phyloP scores from a whole-genome alignment of 2,888 invertebrate species.

The Macrophya annulata region DNA sequence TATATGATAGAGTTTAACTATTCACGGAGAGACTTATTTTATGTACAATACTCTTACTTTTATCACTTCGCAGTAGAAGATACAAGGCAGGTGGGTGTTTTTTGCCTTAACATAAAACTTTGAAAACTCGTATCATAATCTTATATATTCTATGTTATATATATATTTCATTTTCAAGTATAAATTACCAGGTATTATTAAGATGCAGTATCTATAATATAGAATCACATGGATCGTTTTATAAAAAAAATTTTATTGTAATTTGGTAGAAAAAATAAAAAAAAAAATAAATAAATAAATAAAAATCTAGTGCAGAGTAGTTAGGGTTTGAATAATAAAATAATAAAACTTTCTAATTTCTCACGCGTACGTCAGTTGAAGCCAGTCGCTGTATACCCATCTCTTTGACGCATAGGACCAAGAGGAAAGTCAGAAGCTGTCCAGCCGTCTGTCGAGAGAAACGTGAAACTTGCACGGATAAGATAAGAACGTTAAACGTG shows the following conservation, averaged over 20 bases:
- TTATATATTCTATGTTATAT: background rate
- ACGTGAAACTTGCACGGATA: constrained; percentile 50
- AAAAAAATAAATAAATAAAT: no score
- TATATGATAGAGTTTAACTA: constrained; percentile 14
- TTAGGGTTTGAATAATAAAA: constrained; percentile 35
- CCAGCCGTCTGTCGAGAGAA: constrained; percentile 53
- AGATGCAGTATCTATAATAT: background rate
- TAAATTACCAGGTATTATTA: background rate
- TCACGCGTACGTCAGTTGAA: constrained; percentile 23
- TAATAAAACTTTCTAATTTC: constrained; percentile 51
- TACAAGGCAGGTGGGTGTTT: constrained; percentile 5
- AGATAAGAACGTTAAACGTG: constrained; percentile 53
- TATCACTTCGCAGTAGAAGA: background rate
- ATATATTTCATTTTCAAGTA: constrained; percentile 8
- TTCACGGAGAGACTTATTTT: background rate
- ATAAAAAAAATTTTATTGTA: background rate
- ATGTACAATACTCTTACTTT: background rate
- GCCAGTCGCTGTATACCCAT: constrained; percentile 33
- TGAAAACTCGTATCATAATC: background rate
- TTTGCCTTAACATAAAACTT: constrained; percentile 3
- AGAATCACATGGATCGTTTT: background rate
- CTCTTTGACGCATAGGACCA: constrained; percentile 13
- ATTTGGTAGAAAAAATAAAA: no score
- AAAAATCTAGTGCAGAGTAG: background rate
- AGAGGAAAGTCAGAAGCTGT: constrained; percentile 49